Evolutionary conservation across 2,797 vertebrate genomes (phyloP).

Genomic region (Phalloptychus januarius): DNA sequence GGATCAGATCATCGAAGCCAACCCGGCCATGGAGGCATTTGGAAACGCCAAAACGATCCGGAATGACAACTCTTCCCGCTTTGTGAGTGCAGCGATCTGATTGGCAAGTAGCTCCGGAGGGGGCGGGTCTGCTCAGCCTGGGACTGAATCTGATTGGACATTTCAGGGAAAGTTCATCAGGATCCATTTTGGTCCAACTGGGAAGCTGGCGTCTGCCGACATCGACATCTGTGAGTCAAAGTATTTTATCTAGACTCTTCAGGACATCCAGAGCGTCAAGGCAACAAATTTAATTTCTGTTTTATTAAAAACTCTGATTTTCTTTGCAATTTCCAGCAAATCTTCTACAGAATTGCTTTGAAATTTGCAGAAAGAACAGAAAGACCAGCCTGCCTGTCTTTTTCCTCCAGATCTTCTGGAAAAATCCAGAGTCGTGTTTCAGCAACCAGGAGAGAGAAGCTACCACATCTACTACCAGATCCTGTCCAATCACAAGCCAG

Average conservation of each 20-base stretch:
- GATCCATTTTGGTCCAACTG: constrained; percentile 92
- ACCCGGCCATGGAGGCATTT: constrained; percentile 96
- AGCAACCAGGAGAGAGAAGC: constrained; percentile 90
- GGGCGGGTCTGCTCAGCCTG: not conserved
- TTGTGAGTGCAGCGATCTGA: constrained; percentile 82
- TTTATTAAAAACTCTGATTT: not conserved
- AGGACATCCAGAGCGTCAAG: not conserved
- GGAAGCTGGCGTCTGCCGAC: constrained; percentile 91
- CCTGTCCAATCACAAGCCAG: constrained; percentile 91
- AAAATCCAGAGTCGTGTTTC: constrained; percentile 97
- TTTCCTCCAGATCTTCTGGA: constrained; percentile 88
- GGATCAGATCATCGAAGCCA: constrained; percentile 96
- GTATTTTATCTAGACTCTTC: not conserved
- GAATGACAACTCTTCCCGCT: constrained; percentile 95
- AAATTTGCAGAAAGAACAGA: not conserved
- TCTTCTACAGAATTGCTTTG: not conserved
- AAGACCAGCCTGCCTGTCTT: not conserved
- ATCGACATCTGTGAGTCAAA: constrained; percentile 91
- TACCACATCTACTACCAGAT: constrained; percentile 97
- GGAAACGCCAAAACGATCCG: constrained; percentile 95
- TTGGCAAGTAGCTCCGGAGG: not conserved
- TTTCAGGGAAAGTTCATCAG: constrained; percentile 94
- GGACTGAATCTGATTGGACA: not conserved
- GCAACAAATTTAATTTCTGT: not conserved
- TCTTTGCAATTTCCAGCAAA: not conserved